Evolutionary conservation across 1,140 invertebrate species (phyloP).

Genomic region (Leptestheria dahalacensis): DNA sequence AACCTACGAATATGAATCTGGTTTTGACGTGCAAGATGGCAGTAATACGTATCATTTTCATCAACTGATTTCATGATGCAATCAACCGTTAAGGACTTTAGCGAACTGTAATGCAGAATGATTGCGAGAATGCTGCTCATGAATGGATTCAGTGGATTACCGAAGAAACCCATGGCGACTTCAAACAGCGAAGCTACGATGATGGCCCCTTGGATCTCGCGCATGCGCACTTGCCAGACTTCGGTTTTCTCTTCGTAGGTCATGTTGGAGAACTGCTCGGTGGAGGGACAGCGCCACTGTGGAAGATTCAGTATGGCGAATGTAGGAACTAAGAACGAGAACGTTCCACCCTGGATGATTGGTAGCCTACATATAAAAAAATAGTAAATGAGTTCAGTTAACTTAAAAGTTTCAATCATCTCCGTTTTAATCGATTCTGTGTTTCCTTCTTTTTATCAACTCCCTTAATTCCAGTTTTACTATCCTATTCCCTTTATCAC

Average conservation of each 20-base stretch:
- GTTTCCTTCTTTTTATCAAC: too few species aligned
- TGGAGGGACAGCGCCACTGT: slow-evolving; percentile 56
- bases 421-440: not conserved
- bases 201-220: slow-evolving; percentile 68
- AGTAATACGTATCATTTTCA: too few species aligned
- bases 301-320: slow-evolving; percentile 64
- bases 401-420: not conserved
- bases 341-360: slow-evolving; percentile 62
- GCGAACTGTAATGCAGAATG: too few species aligned
- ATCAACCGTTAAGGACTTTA: too few species aligned
- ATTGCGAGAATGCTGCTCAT: too few species aligned
- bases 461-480: too few species aligned
- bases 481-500: too few species aligned
- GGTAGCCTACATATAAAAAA: slow-evolving; percentile 47
- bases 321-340: slow-evolving; percentile 68
- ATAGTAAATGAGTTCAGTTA: too few species aligned
- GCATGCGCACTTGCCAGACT: slow-evolving; percentile 62
- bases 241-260: slow-evolving; percentile 39
- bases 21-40: too few species aligned
- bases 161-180: slow-evolving; percentile 49
- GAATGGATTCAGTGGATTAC: slow-evolving; percentile 22
- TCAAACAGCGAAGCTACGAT: slow-evolving; percentile 64
- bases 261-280: slow-evolving; percentile 37
- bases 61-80: too few species aligned
- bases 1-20: too few species aligned